These are phyloP conservation scores for Metalampra italica DNA, from an alignment of 2,888 invertebrate species.

Conservation along the genomic window DNA sequence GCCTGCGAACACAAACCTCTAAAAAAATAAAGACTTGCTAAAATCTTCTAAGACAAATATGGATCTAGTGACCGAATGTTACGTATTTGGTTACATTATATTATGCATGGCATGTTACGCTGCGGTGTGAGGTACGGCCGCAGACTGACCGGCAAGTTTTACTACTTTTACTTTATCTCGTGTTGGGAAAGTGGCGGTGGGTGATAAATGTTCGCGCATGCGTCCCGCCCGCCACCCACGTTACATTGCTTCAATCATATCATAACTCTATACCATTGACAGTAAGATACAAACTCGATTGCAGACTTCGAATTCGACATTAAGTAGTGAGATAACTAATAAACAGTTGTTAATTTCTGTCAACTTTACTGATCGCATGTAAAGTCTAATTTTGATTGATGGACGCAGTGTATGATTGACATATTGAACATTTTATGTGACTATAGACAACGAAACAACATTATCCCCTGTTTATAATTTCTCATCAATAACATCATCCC, in stretches of 20 bases:
- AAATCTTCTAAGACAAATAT: background rate
- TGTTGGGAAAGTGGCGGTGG: slow-evolving; percentile 31
- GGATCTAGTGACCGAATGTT: background rate
- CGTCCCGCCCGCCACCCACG: slow-evolving; percentile 9
- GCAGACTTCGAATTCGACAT: background rate
- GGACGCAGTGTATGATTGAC: background rate
- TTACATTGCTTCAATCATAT: slow-evolving; percentile 3
- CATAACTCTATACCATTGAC: slow-evolving; percentile 1
- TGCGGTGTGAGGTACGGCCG: slow-evolving; percentile 21
- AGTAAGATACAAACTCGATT: background rate
- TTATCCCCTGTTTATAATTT: background rate
- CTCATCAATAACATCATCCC: background rate
- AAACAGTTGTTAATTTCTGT: background rate
- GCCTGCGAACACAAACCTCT: too few relatives aligned
- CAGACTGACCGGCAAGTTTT: slow-evolving; percentile 20
- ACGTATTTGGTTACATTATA: background rate
- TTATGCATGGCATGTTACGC: slow-evolving; percentile 3
- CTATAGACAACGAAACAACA: background rate
- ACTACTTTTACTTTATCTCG: slow-evolving; percentile 39
- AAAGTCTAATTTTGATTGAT: background rate
- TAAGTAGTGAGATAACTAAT: background rate
- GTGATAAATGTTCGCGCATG: slow-evolving; percentile 28
- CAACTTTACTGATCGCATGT: background rate
- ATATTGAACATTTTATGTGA: background rate
- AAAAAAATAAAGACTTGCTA: too few relatives aligned